Conservation (phyloP, 2,113 vertebrate genomes). For the Felis chaus region DNA sequence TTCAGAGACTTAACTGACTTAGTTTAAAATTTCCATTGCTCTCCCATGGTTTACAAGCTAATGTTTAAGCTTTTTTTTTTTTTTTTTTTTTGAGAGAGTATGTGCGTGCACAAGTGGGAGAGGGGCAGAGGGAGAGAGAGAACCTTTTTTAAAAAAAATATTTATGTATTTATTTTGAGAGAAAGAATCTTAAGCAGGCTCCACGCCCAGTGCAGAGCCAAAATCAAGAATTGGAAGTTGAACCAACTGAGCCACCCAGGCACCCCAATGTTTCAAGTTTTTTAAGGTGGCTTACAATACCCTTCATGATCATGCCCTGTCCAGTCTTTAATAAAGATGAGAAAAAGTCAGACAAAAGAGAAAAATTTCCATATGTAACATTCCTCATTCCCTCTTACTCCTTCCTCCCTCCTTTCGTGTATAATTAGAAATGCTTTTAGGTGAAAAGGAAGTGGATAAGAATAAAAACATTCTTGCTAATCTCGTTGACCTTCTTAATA, state of each 20-base stretch:
- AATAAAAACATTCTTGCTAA: background rate
- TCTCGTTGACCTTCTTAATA: background rate
- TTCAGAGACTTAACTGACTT: background rate
- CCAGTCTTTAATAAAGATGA: background rate
- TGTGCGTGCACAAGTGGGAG: no score
- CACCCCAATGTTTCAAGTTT: background rate
- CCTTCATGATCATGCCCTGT: background rate
- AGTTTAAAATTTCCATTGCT: constrained; percentile 7
- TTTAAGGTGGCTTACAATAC: background rate
- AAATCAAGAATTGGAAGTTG: no score
- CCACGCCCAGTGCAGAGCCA: no score
- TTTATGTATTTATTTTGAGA: no score
- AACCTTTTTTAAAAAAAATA: no score
- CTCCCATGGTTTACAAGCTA: background rate
- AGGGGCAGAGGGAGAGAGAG: no score
- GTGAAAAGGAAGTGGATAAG: background rate
- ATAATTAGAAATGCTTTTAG: constrained; percentile 14
- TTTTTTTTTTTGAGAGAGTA: no score
- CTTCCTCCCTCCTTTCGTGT: background rate
- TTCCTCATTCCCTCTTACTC: background rate
- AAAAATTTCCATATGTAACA: background rate
- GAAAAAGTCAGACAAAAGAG: background rate
- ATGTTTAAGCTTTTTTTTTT: background rate
- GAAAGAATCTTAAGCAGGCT: no score
- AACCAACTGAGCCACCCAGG: no score